These are phyloP conservation scores for Byasa hedistus DNA, from an alignment of 2,888 invertebrate genomes.

Conservation along the genomic window DNA sequence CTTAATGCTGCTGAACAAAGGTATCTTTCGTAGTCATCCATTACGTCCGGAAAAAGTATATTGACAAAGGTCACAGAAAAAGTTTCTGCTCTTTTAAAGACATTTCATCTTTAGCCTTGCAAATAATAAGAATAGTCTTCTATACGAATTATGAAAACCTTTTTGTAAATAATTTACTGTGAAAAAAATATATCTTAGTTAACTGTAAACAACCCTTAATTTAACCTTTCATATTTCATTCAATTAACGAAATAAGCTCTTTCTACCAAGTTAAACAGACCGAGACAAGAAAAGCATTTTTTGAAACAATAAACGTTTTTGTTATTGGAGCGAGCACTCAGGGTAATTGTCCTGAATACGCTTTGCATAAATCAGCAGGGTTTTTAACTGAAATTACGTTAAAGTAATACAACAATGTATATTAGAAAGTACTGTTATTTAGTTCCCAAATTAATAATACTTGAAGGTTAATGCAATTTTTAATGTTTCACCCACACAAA, in stretches of 20 bases:
- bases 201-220: conserved; percentile 8
- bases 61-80: too few species aligned
- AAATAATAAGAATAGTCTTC: too few species aligned
- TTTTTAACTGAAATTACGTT: conserved; percentile 23
- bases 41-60: too few species aligned
- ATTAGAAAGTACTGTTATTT: conserved; percentile 4
- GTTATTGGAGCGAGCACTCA: conserved; percentile 34
- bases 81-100: too few species aligned
- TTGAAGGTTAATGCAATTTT: not conserved
- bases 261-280: conserved; percentile 33
- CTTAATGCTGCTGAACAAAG: too few species aligned
- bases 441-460: not conserved
- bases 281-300: conserved; percentile 36
- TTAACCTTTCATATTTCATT: conserved; percentile 21
- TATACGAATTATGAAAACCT: not conserved
- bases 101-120: too few species aligned
- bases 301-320: conserved; percentile 36
- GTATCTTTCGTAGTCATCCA: too few species aligned
- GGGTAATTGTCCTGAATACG: conserved; percentile 38
- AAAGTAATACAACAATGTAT: conserved; percentile 10
- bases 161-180: not conserved
- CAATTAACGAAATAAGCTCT: conserved; percentile 33
- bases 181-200: not conserved
- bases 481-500: not conserved
- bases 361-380: conserved; percentile 36